A percentile compares a stretch with the other conserved stretches of the same genome.
Evolutionary conservation across 1,140 invertebrate genomes (phyloP).

Genomic region (Solenopsis fugax): DNA sequence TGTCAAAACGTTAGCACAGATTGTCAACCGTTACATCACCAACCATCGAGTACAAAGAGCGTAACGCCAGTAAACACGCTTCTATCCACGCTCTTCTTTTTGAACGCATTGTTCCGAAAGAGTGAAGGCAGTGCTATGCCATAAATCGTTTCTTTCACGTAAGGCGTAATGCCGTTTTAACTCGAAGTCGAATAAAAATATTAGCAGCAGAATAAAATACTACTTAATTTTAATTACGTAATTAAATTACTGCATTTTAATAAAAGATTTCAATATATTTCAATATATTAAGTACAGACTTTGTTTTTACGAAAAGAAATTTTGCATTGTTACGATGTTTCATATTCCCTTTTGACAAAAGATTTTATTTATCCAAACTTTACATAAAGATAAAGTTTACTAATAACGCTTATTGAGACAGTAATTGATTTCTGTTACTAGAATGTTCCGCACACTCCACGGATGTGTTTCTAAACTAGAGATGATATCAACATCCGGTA

Average conservation of each 20-base stretch:
- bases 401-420: background rate
- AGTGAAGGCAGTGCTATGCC: constrained; percentile 32
- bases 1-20: constrained; percentile 54
- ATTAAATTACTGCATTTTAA: background rate
- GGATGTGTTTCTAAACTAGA: constrained; percentile 23
- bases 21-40: constrained; percentile 56
- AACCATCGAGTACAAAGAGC: constrained; percentile 50
- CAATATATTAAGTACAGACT: background rate
- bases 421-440: constrained; percentile 3
- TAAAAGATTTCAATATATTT: background rate
- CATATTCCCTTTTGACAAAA: too few relatives aligned
- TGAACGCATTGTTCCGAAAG: constrained; percentile 49
- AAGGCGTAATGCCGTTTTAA: constrained; percentile 2
- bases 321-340: background rate
- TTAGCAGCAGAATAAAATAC: background rate
- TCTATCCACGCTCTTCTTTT: constrained; percentile 25
- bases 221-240: background rate
- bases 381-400: background rate
- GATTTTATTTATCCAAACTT: background rate
- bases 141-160: constrained; percentile 33
- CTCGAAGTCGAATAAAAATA: constrained; percentile 1
- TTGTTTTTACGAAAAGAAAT: background rate
- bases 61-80: constrained; percentile 50
- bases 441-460: background rate
- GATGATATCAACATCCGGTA: constrained; percentile 27